Evolutionary conservation across 1,140 invertebrate species (phyloP).

Genomic region (Brachionus manjavacas): DNA sequence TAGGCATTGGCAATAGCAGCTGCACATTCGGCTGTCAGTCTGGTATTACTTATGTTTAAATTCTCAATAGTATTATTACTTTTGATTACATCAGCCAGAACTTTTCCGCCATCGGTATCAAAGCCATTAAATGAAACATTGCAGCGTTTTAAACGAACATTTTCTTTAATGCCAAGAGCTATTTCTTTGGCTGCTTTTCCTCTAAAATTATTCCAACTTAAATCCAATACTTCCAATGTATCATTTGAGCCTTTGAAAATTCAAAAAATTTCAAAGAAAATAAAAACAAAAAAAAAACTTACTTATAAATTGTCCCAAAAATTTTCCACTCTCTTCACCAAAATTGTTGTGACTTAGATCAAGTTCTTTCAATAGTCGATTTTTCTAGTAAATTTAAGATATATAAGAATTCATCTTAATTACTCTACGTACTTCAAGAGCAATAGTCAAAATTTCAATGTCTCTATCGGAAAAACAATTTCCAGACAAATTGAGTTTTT

Average conservation of each 20-base stretch:
- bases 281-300: slow-evolving; percentile 16
- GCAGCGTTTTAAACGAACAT: slow-evolving; percentile 53
- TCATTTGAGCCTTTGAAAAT: slow-evolving; percentile 52
- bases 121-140: slow-evolving; percentile 56
- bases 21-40: slow-evolving; percentile 50
- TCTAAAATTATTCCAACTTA: slow-evolving; percentile 56
- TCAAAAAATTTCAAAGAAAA: not conserved
- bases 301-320: slow-evolving; percentile 53
- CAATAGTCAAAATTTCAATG: slow-evolving; percentile 47
- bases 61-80: slow-evolving; percentile 51
- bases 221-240: slow-evolving; percentile 52
- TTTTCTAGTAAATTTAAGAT: slow-evolving; percentile 46
- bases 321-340: slow-evolving; percentile 49
- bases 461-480: slow-evolving; percentile 46
- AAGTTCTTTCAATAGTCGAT: slow-evolving; percentile 48
- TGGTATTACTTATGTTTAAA: slow-evolving; percentile 54
- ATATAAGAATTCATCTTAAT: not conserved
- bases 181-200: slow-evolving; percentile 51
- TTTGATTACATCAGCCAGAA: slow-evolving; percentile 51
- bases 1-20: slow-evolving; percentile 51
- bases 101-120: slow-evolving; percentile 51
- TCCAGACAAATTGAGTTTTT: slow-evolving; percentile 52
- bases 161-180: slow-evolving; percentile 56
- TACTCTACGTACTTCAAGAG: slow-evolving; percentile 48
- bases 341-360: slow-evolving; percentile 53